A percentile compares a stretch with the other conserved stretches of the same genome.
Conservation (phyloP, 2,797 vertebrate genomes). For the Thalassophryne amazonica region DNA sequence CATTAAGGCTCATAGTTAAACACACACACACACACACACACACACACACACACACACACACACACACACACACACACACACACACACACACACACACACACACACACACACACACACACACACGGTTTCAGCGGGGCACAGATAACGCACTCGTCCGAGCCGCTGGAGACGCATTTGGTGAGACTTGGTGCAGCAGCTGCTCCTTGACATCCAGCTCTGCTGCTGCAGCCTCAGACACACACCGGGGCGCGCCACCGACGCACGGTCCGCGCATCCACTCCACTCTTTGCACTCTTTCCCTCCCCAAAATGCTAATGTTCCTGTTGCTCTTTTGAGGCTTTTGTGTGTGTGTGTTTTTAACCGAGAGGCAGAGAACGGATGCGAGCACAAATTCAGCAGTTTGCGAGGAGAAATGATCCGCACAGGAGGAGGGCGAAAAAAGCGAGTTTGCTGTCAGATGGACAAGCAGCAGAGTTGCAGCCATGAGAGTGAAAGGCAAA, state of each 20-base stretch:
- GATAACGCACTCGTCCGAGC: constrained; percentile 17
- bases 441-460: background rate
- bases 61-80: too few relatives aligned
- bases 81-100: too few relatives aligned
- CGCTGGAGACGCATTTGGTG: constrained; percentile 36
- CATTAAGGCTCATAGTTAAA: background rate
- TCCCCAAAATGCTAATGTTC: background rate
- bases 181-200: constrained; percentile 59
- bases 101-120: too few relatives aligned
- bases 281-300: constrained; percentile 43
- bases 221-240: constrained; percentile 60
- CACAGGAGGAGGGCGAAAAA: background rate
- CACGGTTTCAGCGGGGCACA: constrained; percentile 7
- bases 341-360: constrained; percentile 2
- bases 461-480: constrained; percentile 40
- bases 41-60: too few relatives aligned
- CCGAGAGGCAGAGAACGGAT: background rate
- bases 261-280: constrained; percentile 36
- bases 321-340: constrained; percentile 1
- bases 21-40: too few relatives aligned
- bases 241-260: constrained; percentile 49
- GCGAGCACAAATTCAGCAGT: background rate
- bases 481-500: constrained; percentile 1
- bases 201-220: constrained; percentile 53
- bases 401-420: background rate